Base-by-base conservation (phyloP, 2,113 vertebrate species). In the Dascyllus trimaculatus region DNA sequence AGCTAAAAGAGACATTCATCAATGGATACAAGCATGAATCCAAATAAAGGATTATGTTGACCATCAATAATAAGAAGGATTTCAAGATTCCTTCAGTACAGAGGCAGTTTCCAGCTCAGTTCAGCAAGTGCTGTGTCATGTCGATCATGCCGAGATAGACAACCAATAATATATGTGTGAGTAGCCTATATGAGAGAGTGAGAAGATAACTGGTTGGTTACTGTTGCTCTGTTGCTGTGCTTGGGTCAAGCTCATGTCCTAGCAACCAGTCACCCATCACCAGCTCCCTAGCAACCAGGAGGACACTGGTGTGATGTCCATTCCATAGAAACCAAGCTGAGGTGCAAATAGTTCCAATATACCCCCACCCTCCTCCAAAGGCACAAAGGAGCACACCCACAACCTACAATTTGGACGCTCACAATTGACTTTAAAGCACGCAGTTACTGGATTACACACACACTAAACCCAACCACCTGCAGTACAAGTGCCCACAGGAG, bases 251-350 rank as follows among this genome's bases (percentile, higher is more conserved):
- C 71, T 66, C 29, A 71, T 68, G 38, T 70, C 71, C 56, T 64
- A 69, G 82, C 68, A 79, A 78, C 83, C 48, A 62, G 58, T 24
- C 62, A 81, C 87, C 77, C 69, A 80, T 68, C 71, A 62, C 26
- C 73, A 86, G 84, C 77, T 82, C 79, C 87, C 35, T 84, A 80
- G 89, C 80, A 91, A 91, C 87, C 60, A 64, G 54, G 45, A 72
- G 56, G 79, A 77, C 48, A 75, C 65, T 68, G 13, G 56, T 81
- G 67, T 70, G 65, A 69, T 60, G 10, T 75, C 24, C 53, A 75
- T 71, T 57, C 69, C 24, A 52, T 45, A 66, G 77, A 74, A 52
- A 69, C 67, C 59, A 49, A 79, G 64, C 63, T 40, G 75, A 63
- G 72, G 60, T 57, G 46, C 59, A 65, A 68, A 71, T 24, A 82